phyloP scores from a whole-genome alignment of 2,888 invertebrate species.

The Cordilura impudica region DNA sequence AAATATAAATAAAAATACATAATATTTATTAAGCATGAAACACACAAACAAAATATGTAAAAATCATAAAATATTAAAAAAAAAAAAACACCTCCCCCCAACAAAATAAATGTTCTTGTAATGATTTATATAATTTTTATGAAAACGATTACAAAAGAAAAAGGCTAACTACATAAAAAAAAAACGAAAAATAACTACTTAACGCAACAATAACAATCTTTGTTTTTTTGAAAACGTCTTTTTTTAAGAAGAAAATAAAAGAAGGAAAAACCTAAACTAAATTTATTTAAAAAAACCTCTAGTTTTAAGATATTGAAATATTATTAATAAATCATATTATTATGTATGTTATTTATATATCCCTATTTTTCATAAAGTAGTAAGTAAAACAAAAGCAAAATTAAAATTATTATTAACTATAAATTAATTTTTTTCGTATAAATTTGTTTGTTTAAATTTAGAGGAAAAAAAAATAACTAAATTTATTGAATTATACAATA shows the following conservation, averaged over 20 bases:
- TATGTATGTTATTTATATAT: slow-evolving; percentile 48
- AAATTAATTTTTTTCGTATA: neutral
- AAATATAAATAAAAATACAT: slow-evolving; percentile 17
- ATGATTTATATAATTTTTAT: slow-evolving; percentile 34
- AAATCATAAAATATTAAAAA: slow-evolving; percentile 40
- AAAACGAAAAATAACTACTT: slow-evolving; percentile 33
- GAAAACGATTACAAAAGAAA: slow-evolving; percentile 18
- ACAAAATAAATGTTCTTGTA: slow-evolving; percentile 37
- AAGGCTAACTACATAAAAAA: slow-evolving; percentile 29
- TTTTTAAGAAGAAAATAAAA: slow-evolving; percentile 25
- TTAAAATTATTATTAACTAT: neutral
- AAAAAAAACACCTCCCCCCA: slow-evolving; percentile 29
- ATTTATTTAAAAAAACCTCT: slow-evolving; percentile 53
- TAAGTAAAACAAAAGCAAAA: slow-evolving; percentile 13
- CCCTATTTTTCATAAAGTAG: slow-evolving; percentile 19
- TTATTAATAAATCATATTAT: slow-evolving; percentile 37
- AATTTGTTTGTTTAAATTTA: neutral
- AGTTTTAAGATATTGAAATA: slow-evolving; percentile 48
- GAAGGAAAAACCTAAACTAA: slow-evolving; percentile 20
- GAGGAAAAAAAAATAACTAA: neutral
- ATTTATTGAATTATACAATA: neutral
- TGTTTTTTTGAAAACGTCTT: slow-evolving; percentile 36
- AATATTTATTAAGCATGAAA: slow-evolving; percentile 31
- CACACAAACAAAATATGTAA: slow-evolving; percentile 41
- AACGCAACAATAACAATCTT: slow-evolving; percentile 61